Base-by-base conservation (phyloP, 2,113 vertebrate species). In the Salvelinus alpinus region DNA sequence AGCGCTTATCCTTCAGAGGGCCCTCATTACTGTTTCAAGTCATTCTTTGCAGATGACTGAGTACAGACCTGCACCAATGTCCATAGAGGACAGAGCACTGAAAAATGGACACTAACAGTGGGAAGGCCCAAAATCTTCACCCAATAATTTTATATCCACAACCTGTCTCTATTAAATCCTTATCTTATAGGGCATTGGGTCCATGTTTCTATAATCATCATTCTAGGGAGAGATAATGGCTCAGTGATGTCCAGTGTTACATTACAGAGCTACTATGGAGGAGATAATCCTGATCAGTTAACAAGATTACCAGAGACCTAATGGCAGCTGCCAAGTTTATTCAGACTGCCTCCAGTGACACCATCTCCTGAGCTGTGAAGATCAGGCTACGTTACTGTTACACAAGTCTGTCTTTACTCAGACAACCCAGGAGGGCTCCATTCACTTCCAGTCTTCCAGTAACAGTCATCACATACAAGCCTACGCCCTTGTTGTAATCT, bases 1-100 rank as follows among this genome's bases (percentile, higher is more conserved):
- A 67, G 65, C 5, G 27, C 65, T 7, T 29, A 6, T 7, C 65
- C 18, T 16, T 67, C 27, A 7, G 65, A 34, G 20, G 71, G 48
- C 71, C 54, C 22, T 24, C 71, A 44, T n/a, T 22, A 25, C 11
- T 70, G 51, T 44, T 64, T 25, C 20, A 76, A 70, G 25, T 54
- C 67, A 76, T 34, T 24, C 38, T 70, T n/a, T 18, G 11, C 51
- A 38, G 14, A 27, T 74, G 22, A 51, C 66, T 5, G 9, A 25
- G 27, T 25, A 31, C 25, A 27, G 64, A 5, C 27, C 27, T 20
- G 29, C 29, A 16, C 4, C 5, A 20, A 2, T 27, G 14, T 27
- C 64, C 64, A 65, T 24, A 65, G 25, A 14, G 64, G 64, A 65
- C 4, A 5, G 54, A 57, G 54, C 54, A 44, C 38, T 57, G 54